Base-by-base conservation (phyloP, 2,797 vertebrate genomes). In the Fundulus diaphanus region DNA sequence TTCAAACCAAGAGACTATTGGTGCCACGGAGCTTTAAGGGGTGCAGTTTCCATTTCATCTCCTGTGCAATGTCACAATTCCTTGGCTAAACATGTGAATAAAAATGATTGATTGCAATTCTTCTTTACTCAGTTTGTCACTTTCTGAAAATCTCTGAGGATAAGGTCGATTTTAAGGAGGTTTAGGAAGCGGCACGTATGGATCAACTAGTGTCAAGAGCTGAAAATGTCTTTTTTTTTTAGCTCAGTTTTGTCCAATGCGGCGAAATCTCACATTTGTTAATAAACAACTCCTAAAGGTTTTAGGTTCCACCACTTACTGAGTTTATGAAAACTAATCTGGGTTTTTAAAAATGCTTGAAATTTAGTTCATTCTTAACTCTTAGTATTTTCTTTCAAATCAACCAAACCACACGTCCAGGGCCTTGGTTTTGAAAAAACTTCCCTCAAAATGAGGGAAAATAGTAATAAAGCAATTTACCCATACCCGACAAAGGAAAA, bases 1-100 rank as follows among this genome's bases (percentile, higher is more conserved):
- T 81, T 83, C 29, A 65, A 67, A 85, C 52, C 77, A 18, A 78
- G 59, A 24, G 31, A 73, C 27, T 71, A 51, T 70, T 75, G 57
- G 13, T 1, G 20, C 22, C 57, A 61, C 7, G 79, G 68, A 81
- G 74, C 73, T 78, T 85, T 86, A 73, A n/a, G n/a, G 3, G n/a
- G 1, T 54, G 59, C 11, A 54, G 48, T 72, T 73, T 5, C 37
- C 20, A 33, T 76, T 79, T 72, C 73, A 74, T 70, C 57, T 71
- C 33, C 37, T 66, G 63, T 27, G 24, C 51, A 85, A 73, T 57
- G 31, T 68, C 29, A 33, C 51, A 72, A 31, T 67, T 75, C 20
- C 49, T 44, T 67, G 51, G 24, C 20, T 7, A 27, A 42, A 27
- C 22, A 33, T 37, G 18, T 66, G 11, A 22, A 40, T 68, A 20